phyloP scores from a whole-genome alignment of 2,113 vertebrate genomes.

The Lasiurus cinereus region DNA sequence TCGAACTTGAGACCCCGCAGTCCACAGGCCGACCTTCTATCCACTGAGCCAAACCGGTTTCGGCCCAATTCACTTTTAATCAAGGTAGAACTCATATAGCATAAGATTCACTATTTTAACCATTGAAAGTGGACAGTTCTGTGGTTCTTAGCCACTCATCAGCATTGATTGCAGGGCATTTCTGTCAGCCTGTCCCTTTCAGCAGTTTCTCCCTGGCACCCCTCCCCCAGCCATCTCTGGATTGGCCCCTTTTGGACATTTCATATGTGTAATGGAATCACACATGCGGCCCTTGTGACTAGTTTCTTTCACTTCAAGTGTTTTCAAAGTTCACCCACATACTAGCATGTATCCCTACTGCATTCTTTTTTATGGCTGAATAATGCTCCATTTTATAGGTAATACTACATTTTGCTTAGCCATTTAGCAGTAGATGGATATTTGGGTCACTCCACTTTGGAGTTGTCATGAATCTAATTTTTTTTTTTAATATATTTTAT shows the following conservation, averaged over 20 bases:
- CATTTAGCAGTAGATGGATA: background rate
- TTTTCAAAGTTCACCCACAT: background rate
- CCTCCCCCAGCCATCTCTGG: background rate
- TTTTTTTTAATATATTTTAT: background rate
- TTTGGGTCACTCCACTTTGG: background rate
- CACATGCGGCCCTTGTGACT: background rate
- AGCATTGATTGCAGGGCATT: background rate
- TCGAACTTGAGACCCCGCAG: too few species aligned
- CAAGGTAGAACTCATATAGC: background rate
- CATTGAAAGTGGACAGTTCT: background rate
- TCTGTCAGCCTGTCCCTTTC: background rate
- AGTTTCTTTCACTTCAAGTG: background rate
- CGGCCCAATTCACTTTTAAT: background rate
- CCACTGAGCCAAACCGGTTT: too few species aligned
- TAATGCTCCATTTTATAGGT: background rate
- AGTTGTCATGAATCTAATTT: background rate
- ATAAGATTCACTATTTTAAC: background rate
- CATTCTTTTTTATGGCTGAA: background rate
- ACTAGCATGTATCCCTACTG: background rate
- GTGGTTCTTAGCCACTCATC: background rate
- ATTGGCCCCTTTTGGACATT: background rate
- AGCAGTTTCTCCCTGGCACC: rapidly evolving
- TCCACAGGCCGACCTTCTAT: too few species aligned
- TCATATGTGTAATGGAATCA: background rate
- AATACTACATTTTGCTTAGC: background rate